Conservation (phyloP, 2,113 vertebrate genomes). For the Muntiacus muntjak region DNA sequence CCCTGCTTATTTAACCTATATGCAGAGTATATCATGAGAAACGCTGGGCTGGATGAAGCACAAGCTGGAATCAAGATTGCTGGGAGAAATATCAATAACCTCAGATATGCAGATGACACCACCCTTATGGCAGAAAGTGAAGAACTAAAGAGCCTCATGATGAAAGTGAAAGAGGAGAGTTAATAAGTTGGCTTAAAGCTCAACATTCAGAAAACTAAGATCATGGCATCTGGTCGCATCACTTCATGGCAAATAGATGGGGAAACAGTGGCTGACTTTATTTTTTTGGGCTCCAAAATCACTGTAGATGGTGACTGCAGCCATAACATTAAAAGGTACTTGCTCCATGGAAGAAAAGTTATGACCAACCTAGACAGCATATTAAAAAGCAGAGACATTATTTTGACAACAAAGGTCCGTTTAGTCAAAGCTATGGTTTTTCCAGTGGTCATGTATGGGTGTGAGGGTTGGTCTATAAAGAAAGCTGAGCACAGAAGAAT, state of each 20-base stretch:
- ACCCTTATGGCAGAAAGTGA: background rate
- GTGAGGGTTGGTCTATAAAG: background rate
- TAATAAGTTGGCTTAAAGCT: background rate
- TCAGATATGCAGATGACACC: background rate
- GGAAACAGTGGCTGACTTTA: background rate
- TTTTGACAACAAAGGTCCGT: accelerated
- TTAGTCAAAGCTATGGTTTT: background rate
- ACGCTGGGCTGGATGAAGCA: background rate
- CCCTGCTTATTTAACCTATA: background rate
- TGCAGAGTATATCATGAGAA: background rate
- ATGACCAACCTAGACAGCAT: background rate
- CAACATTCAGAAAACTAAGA: background rate
- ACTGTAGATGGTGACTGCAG: background rate
- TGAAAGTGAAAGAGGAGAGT: background rate
- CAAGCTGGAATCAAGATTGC: background rate
- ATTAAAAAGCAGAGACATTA: background rate
- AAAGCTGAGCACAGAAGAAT: accelerated
- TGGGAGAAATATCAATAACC: background rate
- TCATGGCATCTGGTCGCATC: background rate
- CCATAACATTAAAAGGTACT: background rate
- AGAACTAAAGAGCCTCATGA: background rate
- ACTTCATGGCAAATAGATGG: background rate
- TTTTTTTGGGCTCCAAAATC: background rate
- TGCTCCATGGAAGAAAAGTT: background rate
- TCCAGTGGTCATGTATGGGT: background rate